Conservation (phyloP, 2,797 vertebrate genomes). For the Rhinoraja longicauda region DNA sequence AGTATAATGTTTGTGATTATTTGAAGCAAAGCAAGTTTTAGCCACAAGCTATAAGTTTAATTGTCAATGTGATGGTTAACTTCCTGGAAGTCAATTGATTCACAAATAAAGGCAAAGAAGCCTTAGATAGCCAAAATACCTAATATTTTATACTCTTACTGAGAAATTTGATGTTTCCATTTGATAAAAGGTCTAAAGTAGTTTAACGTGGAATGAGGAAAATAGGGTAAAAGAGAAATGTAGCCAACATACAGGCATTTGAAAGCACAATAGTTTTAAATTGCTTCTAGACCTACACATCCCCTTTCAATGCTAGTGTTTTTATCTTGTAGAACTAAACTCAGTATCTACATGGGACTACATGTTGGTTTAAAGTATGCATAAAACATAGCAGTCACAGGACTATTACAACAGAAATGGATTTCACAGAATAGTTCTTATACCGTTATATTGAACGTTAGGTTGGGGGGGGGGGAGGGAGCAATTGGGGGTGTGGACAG, state of each 20-base stretch:
- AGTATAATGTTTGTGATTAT: slow-evolving; percentile 12
- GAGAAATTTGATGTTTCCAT: background rate
- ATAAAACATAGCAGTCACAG: slow-evolving; percentile 34
- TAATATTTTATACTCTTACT: background rate
- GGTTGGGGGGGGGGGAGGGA: no score
- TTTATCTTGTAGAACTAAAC: slow-evolving; percentile 37
- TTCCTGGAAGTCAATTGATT: slow-evolving; percentile 29
- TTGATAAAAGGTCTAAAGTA: background rate
- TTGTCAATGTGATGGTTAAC: background rate
- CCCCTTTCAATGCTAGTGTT: background rate
- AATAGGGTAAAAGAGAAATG: slow-evolving; percentile 25
- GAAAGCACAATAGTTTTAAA: slow-evolving; percentile 1
- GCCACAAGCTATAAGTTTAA: background rate
- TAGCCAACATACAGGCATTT: slow-evolving; percentile 3
- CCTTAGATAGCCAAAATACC: background rate
- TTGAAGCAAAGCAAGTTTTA: background rate
- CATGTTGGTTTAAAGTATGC: background rate
- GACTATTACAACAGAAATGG: slow-evolving; percentile 20
- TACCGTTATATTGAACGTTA: background rate
- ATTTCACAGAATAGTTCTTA: slow-evolving; percentile 7
- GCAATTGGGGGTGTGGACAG: background rate
- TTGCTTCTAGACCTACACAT: background rate
- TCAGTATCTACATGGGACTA: slow-evolving; percentile 24
- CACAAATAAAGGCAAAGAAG: background rate
- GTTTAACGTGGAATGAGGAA: background rate